Conservation (phyloP, 2,888 invertebrate species). For the Acanthoscelides obtectus region DNA sequence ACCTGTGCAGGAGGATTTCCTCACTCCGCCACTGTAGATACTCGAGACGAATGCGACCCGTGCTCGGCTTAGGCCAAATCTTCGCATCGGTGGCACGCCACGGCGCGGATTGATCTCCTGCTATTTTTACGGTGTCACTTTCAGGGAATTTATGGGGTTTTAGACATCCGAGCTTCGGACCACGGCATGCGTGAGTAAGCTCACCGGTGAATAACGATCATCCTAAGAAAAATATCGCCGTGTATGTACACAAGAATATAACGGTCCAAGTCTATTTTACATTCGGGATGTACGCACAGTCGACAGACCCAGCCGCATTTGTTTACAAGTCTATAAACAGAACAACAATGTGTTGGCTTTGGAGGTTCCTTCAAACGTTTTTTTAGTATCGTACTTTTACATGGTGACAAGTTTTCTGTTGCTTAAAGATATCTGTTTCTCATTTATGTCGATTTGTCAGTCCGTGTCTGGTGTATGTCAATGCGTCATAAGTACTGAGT, state of each 20-base stretch:
- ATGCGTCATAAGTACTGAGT: too few species aligned
- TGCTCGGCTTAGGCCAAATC: not conserved
- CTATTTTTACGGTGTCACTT: not conserved
- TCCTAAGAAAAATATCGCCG: not conserved
- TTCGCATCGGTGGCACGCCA: not conserved
- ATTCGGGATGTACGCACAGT: not conserved
- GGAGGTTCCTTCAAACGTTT: not conserved
- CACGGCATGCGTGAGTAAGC: not conserved
- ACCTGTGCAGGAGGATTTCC: too few species aligned
- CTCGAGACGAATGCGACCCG: too few species aligned
- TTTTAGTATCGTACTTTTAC: too few species aligned
- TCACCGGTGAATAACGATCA: not conserved
- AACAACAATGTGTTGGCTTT: not conserved
- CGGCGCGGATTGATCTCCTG: not conserved
- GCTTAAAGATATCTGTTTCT: too few species aligned
- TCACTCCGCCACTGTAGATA: too few species aligned
- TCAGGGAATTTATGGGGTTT: not conserved
- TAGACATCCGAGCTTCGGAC: not conserved
- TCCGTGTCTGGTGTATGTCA: too few species aligned
- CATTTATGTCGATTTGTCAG: too few species aligned
- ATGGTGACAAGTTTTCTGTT: too few species aligned
- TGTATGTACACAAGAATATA: not conserved
- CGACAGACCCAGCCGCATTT: too few species aligned
- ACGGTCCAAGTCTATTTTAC: not conserved
- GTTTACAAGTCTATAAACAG: not conserved